These are phyloP conservation scores for Amphiprion percula DNA, from an alignment of 2,113 vertebrate genomes.

Conservation along the genomic window DNA sequence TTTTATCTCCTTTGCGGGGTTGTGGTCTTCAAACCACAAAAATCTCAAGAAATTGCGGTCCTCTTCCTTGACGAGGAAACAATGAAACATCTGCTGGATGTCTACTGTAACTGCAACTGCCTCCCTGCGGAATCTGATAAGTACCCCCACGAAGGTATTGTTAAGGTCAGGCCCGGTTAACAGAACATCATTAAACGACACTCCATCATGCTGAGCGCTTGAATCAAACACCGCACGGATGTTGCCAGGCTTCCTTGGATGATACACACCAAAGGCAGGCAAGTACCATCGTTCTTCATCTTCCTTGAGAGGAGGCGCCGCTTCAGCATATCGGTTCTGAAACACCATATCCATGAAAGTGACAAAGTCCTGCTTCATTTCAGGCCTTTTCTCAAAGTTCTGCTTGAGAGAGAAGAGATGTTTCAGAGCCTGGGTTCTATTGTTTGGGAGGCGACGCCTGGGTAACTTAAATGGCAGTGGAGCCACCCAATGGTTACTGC, in stretches of 20 bases:
- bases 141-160: background rate
- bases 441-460: background rate
- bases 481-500: no score
- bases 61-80: no score
- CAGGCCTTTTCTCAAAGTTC: background rate
- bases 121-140: background rate
- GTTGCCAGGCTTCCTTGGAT: background rate
- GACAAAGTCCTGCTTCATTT: background rate
- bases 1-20: no score
- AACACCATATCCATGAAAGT: conserved; percentile 2
- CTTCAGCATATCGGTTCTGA: background rate
- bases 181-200: background rate
- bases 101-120: background rate
- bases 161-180: background rate
- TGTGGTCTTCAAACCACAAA: no score
- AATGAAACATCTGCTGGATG: background rate
- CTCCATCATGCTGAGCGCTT: background rate
- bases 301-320: background rate
- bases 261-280: background rate
- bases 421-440: background rate
- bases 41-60: no score
- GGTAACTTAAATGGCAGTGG: no score
- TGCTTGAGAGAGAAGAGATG: background rate
- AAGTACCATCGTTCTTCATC: background rate
- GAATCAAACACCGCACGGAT: background rate